Evolutionary conservation across 2,113 vertebrate species (phyloP), one percentile per base, ranked within the genome.

Genomic region (Chascanopsetta lugubris): DNA sequence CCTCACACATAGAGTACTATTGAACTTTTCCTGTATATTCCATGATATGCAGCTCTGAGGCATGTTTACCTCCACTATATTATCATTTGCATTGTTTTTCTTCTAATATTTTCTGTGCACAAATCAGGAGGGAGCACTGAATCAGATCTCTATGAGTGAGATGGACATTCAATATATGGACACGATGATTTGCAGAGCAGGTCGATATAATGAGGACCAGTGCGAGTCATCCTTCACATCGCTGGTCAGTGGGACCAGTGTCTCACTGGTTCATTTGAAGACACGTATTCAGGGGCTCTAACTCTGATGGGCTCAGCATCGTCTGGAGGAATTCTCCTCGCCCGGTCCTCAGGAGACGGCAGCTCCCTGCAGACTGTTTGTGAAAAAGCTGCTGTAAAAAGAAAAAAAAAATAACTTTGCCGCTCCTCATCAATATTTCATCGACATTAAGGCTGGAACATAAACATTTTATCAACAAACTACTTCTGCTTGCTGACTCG

Each of bases 381-480:
- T 60, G 63, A 61, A 34, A 17, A 49, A 59, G 58, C 60, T 18
- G 13, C 13, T 38, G 12, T 38, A 55, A 20, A 85, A n/a, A n/a
- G n/a, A n/a, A n/a, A n/a, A n/a, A n/a, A n/a, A n/a, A n/a, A n/a
- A n/a, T n/a, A n/a, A 85, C 57, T 71, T 80, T 75, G 63, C 45
- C 57, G 65, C 71, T 45, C 27, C 13, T 62, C 73, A 77, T 88
- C 29, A 75, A 87, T 80, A 83, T 83, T 87, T 87, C 18, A 89
- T 78, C 47, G 21, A 21, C 81, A 81, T 79, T 72, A 84, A 67
- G 64, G 49, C 12, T 47, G 38, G 65, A 80, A 68, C 72, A 74
- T 72, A 56, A 81, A 84, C 76, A 84, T 82, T 78, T 85, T 40
- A 84, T 77, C 72, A 76, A 80, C 64, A 69, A n/a, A 69, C 58